These are phyloP conservation scores for Peromyscus aztecus DNA, from an alignment of 2,797 vertebrate genomes.

Conservation along the genomic window DNA sequence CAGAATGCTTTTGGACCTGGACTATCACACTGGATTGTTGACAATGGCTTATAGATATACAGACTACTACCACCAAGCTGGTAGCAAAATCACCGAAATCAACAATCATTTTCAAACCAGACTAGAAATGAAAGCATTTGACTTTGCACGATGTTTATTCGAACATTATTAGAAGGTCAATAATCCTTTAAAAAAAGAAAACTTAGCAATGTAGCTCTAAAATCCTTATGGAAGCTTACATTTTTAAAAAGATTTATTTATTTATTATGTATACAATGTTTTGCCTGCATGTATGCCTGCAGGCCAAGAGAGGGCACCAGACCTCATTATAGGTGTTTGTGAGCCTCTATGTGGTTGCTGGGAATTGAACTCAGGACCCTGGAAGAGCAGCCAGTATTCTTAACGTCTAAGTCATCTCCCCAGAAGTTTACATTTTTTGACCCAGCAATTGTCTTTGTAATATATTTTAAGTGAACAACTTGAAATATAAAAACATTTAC, in stretches of 20 bases:
- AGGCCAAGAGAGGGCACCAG: background rate
- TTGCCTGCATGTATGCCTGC: background rate
- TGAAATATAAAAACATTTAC: conserved; percentile 38
- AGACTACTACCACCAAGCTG: background rate
- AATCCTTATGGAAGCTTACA: background rate
- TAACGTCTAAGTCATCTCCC: background rate
- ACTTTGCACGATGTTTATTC: background rate
- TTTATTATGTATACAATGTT: background rate
- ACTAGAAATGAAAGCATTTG: background rate
- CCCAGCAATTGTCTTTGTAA: background rate
- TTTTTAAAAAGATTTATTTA: background rate
- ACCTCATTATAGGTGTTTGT: background rate
- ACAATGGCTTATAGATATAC: background rate
- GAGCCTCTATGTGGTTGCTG: background rate
- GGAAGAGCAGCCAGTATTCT: background rate
- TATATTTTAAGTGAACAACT: conserved; percentile 25
- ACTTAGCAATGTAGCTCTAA: background rate
- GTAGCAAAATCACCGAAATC: background rate
- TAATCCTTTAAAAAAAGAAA: background rate
- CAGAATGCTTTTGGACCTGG: background rate
- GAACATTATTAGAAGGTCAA: conserved; percentile 36
- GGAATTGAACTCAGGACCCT: background rate
- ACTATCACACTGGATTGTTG: background rate
- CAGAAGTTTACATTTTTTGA: background rate
- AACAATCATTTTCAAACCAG: conserved; percentile 22